These are phyloP conservation scores for Euclidia mi DNA, from an alignment of 2,888 invertebrate species.

Conservation along the genomic window DNA sequence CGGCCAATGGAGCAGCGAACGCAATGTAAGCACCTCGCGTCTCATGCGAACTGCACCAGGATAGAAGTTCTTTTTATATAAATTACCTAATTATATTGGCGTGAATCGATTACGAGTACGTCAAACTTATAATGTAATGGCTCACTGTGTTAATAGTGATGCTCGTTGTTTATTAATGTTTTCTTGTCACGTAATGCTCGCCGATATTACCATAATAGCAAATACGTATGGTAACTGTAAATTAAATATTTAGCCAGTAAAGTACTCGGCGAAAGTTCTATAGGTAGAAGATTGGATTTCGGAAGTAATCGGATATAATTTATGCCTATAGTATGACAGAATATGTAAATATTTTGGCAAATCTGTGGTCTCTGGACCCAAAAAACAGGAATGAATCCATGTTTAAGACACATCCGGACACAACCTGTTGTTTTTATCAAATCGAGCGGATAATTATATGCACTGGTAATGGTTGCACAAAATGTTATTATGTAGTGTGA, in stretches of 20 bases:
- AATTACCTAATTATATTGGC: slow-evolving; percentile 46
- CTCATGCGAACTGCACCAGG: slow-evolving; percentile 62
- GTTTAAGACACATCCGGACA: too few relatives aligned
- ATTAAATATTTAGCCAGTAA: too few relatives aligned
- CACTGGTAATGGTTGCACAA: slow-evolving; percentile 22
- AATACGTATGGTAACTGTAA: too few relatives aligned
- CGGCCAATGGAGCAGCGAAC: slow-evolving; percentile 85
- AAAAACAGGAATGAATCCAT: too few relatives aligned
- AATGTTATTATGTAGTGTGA: not conserved
- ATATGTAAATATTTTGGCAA: too few relatives aligned
- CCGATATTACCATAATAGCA: too few relatives aligned
- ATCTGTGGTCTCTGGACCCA: too few relatives aligned
- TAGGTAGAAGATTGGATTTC: too few relatives aligned
- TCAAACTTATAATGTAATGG: slow-evolving; percentile 15
- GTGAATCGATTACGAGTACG: slow-evolving; percentile 19
- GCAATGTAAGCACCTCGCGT: slow-evolving; percentile 68
- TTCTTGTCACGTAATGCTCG: too few relatives aligned
- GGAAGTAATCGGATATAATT: too few relatives aligned
- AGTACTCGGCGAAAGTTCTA: too few relatives aligned
- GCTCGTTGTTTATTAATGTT: not conserved
- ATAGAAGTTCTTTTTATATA: slow-evolving; percentile 52
- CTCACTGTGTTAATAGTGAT: slow-evolving; percentile 5
- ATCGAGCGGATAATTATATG: slow-evolving; percentile 20
- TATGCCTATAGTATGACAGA: too few relatives aligned
- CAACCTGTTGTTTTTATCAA: slow-evolving; percentile 11